Evolutionary conservation across 1,140 invertebrate genomes (phyloP).

Genomic region (Periplaneta americana): DNA sequence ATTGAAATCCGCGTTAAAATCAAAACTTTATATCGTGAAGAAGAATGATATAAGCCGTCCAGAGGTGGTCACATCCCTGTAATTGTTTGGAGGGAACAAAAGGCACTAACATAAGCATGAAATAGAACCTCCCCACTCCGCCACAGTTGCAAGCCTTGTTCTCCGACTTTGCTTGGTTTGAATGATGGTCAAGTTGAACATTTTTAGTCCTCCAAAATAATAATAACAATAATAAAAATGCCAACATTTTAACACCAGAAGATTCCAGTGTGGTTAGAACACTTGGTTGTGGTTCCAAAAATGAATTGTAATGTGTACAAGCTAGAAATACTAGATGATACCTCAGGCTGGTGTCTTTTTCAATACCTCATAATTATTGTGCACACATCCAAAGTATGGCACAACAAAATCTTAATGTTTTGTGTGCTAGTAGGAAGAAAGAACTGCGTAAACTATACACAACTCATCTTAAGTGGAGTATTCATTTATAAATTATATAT

Average conservation of each 20-base stretch:
- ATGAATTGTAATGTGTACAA: neutral
- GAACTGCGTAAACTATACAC: neutral
- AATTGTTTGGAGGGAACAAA: neutral
- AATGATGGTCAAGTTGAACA: neutral
- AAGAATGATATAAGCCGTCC: conserved; percentile 2
- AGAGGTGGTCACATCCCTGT: neutral
- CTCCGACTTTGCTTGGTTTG: neutral
- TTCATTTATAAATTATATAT: neutral
- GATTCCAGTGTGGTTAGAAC: neutral
- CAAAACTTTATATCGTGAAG: neutral
- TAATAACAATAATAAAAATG: neutral
- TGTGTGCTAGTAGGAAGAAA: neutral
- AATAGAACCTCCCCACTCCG: neutral
- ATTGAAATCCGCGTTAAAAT: neutral
- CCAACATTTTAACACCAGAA: conserved; percentile 5
- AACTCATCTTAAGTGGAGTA: neutral
- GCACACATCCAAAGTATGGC: neutral
- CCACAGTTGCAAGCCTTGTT: neutral
- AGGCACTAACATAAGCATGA: neutral
- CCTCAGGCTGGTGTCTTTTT: neutral
- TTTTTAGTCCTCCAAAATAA: conserved; percentile 2
- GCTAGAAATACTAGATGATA: neutral
- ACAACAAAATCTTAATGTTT: neutral
- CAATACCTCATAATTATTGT: conserved; percentile 4
- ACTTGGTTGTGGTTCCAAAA: neutral